These are phyloP conservation scores for Cephalotes varians DNA, from an alignment of 2,888 invertebrate genomes.

Conservation along the genomic window DNA sequence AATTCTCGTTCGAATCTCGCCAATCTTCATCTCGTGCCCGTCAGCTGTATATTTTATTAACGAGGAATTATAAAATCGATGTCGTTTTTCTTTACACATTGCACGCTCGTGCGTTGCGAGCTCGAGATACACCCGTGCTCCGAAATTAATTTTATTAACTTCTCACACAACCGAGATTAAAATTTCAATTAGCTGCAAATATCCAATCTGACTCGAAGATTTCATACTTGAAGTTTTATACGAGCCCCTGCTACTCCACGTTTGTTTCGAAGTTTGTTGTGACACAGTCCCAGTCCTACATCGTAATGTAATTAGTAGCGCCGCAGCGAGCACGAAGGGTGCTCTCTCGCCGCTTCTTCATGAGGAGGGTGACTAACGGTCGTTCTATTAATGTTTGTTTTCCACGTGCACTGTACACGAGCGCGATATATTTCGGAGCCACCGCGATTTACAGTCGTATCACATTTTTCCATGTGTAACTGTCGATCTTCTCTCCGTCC, in stretches of 20 bases:
- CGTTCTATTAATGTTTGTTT: slow-evolving; percentile 73
- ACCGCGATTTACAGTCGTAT: slow-evolving; percentile 65
- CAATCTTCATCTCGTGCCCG: slow-evolving; percentile 46
- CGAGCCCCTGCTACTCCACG: not conserved
- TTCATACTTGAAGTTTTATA: slow-evolving; percentile 36
- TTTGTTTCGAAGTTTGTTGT: slow-evolving; percentile 66
- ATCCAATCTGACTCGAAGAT: slow-evolving; percentile 20
- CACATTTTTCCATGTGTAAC: slow-evolving; percentile 62
- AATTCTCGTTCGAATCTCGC: slow-evolving; percentile 76
- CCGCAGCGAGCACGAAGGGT: slow-evolving; percentile 35
- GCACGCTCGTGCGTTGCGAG: not conserved
- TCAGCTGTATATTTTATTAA: slow-evolving; percentile 5
- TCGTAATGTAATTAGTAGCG: slow-evolving; percentile 73
- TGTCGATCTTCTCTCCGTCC: slow-evolving; percentile 68
- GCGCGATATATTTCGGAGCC: slow-evolving; percentile 59
- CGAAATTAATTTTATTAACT: slow-evolving; percentile 22
- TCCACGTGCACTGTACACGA: slow-evolving; percentile 62
- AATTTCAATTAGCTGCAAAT: slow-evolving; percentile 29
- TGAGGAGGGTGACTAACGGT: slow-evolving; percentile 64
- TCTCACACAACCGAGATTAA: slow-evolving; percentile 4
- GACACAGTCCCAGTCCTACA: slow-evolving; percentile 63
- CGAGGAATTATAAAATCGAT: slow-evolving; percentile 21
- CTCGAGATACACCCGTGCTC: not conserved
- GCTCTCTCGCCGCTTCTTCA: slow-evolving; percentile 17
- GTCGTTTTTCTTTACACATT: slow-evolving; percentile 12